Base-by-base conservation (phyloP, 2,797 vertebrate genomes). In the Phataginus tricuspis region DNA sequence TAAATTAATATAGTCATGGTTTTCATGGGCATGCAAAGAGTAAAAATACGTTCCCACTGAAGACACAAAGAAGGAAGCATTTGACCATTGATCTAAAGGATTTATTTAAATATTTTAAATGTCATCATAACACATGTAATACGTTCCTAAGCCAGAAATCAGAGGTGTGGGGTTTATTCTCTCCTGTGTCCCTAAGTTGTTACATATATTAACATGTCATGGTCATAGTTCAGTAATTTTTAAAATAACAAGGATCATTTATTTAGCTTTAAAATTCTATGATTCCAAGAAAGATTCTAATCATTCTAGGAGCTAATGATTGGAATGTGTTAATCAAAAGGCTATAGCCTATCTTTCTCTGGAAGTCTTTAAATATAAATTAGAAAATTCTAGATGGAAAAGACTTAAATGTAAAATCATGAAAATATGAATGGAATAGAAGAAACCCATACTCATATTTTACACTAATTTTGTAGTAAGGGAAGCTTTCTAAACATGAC, bases 371-470 rank as follows among this genome's bases (percentile, higher is more conserved):
- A 88, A 84, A 69, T 69, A 69, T 42, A 89, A 85, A 37, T 75
- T 59, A 79, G 25, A 74, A 90, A 95, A 91, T 75, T 84, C 8
- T 86, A 49, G 19, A 84, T 61, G 59, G 80, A 84, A 39, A 95
- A 96, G 37, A 63, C 59, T 77, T 51, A 95, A 86, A 86, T n/a
- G 15, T 85, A 95, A 91, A 92, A 68, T 82, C 57, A 75, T 69
- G 53, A 94, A 92, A 87, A 79, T 61, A 94, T 4, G 37, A 8
- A 59, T 68, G 55, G 29, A 53, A 71, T 64, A 80, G 42, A 72
- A 90, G 64, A 92, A 72, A 84, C 31, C 5, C 19, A 25, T 4
- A 61, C 27, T 45, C 29, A 37, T 39, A 51, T 72, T 86, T 92
- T 77, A 69, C 5, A 86, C 15, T 57, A 72, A 57, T 59, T 85